A percentile compares a stretch with the other conserved stretches of the same genome.
These are phyloP conservation scores for Leptinotarsa defecta DNA, from an alignment of 1,140 invertebrate species.

Conservation along the genomic window DNA sequence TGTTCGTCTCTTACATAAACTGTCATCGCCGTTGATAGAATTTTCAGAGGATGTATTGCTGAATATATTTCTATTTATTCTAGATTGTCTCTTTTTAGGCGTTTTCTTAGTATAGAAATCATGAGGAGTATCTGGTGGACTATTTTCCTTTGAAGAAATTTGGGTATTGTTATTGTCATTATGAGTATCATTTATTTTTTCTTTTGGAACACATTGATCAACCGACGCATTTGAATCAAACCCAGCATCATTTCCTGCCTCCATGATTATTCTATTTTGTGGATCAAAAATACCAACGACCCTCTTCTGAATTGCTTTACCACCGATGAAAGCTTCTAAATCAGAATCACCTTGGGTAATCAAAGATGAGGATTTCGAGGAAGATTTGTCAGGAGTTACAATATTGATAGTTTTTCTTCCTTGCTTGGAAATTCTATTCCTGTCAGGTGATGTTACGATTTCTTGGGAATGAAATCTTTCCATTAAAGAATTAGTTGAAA, in stretches of 20 bases:
- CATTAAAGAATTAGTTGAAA: background rate
- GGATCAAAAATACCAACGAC: background rate
- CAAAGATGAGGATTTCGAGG: too few species aligned
- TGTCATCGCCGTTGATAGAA: background rate
- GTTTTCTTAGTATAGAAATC: background rate
- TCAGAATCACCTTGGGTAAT: constrained; percentile 20
- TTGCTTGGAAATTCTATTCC: background rate
- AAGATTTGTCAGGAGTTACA: background rate
- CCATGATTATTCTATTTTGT: background rate
- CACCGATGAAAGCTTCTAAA: constrained; percentile 9
- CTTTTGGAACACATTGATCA: background rate
- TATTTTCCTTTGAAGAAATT: constrained; percentile 2
- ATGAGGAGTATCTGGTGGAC: background rate
- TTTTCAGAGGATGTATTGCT: background rate
- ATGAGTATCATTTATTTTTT: background rate
- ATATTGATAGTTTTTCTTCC: background rate
- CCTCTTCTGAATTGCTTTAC: background rate
- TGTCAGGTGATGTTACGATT: background rate
- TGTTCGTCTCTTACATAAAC: background rate
- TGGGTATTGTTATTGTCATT: background rate
- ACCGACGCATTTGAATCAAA: too few species aligned
- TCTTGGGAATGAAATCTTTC: background rate
- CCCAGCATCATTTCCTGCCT: too few species aligned
- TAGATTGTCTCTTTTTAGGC: background rate
- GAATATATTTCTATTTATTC: background rate